Percentiles rank a stretch among this genome's conserved stretches.
Evolutionary conservation across 2,113 vertebrate species (phyloP).

Genomic region (Stictonetta naevosa): DNA sequence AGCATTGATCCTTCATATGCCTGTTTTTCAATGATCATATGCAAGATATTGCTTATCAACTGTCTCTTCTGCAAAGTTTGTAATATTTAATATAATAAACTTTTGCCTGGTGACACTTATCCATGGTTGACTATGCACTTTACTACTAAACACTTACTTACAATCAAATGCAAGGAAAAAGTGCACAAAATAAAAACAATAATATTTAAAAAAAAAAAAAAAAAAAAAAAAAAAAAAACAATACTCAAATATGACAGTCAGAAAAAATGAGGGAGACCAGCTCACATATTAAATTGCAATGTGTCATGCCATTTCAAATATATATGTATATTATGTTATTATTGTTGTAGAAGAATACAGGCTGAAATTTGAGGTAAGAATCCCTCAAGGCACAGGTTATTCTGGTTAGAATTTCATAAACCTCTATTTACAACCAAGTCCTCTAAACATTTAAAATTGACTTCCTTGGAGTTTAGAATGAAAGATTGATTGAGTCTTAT

Average conservation of each 20-base stretch:
- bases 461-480: not conserved
- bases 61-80: not conserved
- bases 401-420: not conserved
- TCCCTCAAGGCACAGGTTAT: not conserved
- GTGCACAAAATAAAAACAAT: not conserved
- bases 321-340: not conserved
- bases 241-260: not conserved
- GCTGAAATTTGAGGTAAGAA: not conserved
- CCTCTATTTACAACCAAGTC: not conserved
- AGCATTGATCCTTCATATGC: not conserved
- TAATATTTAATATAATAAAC: constrained; percentile 33
- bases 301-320: not conserved
- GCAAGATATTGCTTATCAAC: constrained; percentile 13
- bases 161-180: not conserved
- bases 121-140: not conserved
- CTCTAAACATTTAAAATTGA: not conserved
- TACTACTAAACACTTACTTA: not conserved
- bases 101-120: constrained; percentile 15
- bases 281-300: constrained; percentile 4
- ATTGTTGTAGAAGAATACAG: not conserved
- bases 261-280: constrained; percentile 2
- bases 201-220: not conserved
- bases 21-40: not conserved
- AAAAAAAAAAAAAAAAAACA: not conserved
- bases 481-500: not conserved